Percentiles rank a stretch among this genome's conserved stretches.
These are phyloP conservation scores for Philaenus spumarius DNA, from an alignment of 1,140 invertebrate genomes.

Conservation along the genomic window DNA sequence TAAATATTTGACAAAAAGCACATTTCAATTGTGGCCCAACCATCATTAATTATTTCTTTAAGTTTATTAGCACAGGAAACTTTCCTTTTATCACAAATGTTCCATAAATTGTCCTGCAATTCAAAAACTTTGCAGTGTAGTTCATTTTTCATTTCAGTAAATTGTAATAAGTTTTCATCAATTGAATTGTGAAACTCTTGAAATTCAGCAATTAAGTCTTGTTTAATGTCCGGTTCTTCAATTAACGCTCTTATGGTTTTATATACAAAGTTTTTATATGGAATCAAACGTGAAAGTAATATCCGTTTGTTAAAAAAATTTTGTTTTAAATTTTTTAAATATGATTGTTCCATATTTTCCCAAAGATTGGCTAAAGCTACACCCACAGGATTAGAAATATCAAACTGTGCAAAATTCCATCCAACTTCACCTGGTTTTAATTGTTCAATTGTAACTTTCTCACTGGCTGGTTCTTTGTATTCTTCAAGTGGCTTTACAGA, in stretches of 20 bases:
- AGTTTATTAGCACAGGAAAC: constrained; percentile 44
- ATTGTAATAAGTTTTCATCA: neutral
- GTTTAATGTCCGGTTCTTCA: neutral
- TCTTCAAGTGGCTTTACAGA: no score
- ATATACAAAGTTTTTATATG: constrained; percentile 43
- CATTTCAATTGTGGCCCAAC: constrained; percentile 46
- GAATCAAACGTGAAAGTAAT: constrained; percentile 43
- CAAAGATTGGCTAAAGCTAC: constrained; percentile 45
- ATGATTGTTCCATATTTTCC: constrained; percentile 47
- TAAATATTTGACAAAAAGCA: constrained; percentile 46
- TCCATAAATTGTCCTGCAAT: constrained; percentile 37
- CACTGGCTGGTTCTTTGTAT: no score
- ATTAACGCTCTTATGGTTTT: constrained; percentile 37
- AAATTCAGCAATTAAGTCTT: neutral
- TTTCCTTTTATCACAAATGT: constrained; percentile 48
- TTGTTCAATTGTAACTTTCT: no score
- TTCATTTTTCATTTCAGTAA: constrained; percentile 30
- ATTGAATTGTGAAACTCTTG: constrained; percentile 31
- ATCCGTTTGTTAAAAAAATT: constrained; percentile 46
- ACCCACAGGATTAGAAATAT: constrained; percentile 37
- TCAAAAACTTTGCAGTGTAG: constrained; percentile 40
- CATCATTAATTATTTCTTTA: constrained; percentile 40
- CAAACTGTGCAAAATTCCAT: constrained; percentile 25
- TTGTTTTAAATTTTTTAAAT: constrained; percentile 46
- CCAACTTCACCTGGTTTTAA: neutral